Evolutionary conservation across 2,113 vertebrate species (phyloP).

Genomic region (Callorhinus ursinus): DNA sequence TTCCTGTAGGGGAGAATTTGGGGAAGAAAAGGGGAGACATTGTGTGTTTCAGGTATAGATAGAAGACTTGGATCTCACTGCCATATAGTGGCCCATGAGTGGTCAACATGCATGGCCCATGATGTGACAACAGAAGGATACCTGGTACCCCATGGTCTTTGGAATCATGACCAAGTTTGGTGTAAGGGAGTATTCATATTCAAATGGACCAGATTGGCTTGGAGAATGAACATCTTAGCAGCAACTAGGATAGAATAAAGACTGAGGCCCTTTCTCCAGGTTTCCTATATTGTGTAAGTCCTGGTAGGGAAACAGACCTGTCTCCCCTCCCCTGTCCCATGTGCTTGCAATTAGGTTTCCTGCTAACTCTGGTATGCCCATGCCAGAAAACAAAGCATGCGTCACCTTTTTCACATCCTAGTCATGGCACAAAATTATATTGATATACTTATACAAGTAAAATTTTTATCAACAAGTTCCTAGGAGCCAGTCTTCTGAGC

Average conservation of each 20-base stretch:
- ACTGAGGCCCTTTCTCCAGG: background rate
- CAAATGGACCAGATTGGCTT: background rate
- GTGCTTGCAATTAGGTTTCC: conserved; percentile 6
- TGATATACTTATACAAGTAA: background rate
- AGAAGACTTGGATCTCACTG: background rate
- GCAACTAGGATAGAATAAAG: background rate
- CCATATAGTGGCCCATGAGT: background rate
- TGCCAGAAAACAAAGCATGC: background rate
- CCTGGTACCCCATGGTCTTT: background rate
- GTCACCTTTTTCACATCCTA: conserved; percentile 16
- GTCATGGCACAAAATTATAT: conserved; percentile 9
- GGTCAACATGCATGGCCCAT: background rate
- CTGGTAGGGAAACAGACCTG: background rate
- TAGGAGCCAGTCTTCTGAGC: background rate
- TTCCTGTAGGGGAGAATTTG: background rate
- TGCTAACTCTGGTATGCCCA: background rate
- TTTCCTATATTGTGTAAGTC: background rate
- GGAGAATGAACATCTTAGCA: background rate
- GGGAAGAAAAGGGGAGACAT: background rate
- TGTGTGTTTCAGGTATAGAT: background rate
- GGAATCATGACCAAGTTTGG: background rate
- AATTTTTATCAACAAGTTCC: background rate
- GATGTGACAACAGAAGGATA: background rate
- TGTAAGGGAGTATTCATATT: background rate
- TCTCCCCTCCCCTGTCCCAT: background rate